Base-by-base conservation (phyloP, 2,797 vertebrate species). In the Chromobotia macracanthus region DNA sequence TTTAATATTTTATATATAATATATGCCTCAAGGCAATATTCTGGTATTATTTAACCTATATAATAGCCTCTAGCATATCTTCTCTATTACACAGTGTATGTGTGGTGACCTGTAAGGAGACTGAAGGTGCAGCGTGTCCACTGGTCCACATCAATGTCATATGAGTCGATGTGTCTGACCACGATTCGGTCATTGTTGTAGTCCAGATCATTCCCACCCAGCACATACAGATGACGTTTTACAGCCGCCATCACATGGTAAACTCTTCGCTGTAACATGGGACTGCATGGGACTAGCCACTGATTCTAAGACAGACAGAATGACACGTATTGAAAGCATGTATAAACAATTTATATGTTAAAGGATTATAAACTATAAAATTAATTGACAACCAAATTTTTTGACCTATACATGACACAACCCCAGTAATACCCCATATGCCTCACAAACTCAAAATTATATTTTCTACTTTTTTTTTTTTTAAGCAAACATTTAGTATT, bases 201-300 rank as follows among this genome's bases (percentile, higher is more conserved):
- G 91, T 99, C 97, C 25, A 98, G 91, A 86, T 98, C 97, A 3
- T 98, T 99, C 69, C 97, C 97, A 0, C 97, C 97, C 0, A 99
- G 89, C 85, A 98, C 97, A 0, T 98, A 99, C 3, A 99, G 95
- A 86, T 95, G 95, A 85, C 95, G 93, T 72, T 94, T 94, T 75
- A 97, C 95, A 0, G 96, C 95, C 1, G 95, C 97, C 97, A 99
- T 99, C 78, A 97, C 96, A 72, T 98, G 97, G 86, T 98, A 99
- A 65, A 98, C 97, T 25, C 97, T 92, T 86, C 97, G 94, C 93
- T 99, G 97, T 67, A 96, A 86, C 97, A 98, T 98, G 3, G 96
- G 95, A 87, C 96, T 96, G 3, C 95, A 96, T 67, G 94, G n/a
- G n/a, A n/a, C 92, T 48, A 96, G 75, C 97, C 97, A 99, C 90